A percentile compares a stretch with the other conserved stretches of the same genome.
These are phyloP conservation scores for Catharus ustulatus DNA, from an alignment of 2,797 vertebrate species.

Conservation along the genomic window DNA sequence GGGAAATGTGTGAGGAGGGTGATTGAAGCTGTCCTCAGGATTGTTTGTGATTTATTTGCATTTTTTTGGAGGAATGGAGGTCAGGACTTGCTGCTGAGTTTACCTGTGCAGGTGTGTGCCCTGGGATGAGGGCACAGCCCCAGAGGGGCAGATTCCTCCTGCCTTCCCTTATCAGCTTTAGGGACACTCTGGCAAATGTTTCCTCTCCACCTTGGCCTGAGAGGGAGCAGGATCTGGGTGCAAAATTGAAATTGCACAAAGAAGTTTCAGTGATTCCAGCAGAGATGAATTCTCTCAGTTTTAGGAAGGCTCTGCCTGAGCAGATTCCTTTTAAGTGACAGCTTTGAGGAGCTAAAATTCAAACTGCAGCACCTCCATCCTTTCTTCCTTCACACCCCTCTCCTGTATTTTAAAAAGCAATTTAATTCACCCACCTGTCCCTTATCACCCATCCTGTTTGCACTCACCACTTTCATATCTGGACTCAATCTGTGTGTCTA, in stretches of 20 bases:
- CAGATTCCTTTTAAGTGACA: neutral
- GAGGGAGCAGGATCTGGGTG: neutral
- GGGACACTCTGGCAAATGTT: neutral
- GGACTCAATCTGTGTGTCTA: neutral
- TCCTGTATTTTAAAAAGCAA: neutral
- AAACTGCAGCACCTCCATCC: neutral
- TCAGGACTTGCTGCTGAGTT: neutral
- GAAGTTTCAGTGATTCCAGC: neutral
- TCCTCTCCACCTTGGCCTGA: neutral
- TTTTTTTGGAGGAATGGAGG: neutral
- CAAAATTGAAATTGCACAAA: rapidly evolving
- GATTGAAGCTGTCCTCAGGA: neutral
- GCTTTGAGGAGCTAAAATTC: neutral
- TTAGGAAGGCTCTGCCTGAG: neutral
- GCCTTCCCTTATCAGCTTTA: neutral
- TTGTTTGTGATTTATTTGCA: neutral
- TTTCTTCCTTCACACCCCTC: neutral
- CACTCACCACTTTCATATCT: slow-evolving; percentile 27
- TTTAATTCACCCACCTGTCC: slow-evolving; percentile 28
- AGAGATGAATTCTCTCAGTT: neutral
- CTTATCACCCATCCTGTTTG: slow-evolving; percentile 2
- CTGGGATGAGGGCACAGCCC: neutral
- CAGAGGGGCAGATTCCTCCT: neutral
- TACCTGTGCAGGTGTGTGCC: neutral
- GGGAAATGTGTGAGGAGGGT: neutral